phyloP scores from a whole-genome alignment of 2,888 invertebrate genomes.

The Aquatica leii region DNA sequence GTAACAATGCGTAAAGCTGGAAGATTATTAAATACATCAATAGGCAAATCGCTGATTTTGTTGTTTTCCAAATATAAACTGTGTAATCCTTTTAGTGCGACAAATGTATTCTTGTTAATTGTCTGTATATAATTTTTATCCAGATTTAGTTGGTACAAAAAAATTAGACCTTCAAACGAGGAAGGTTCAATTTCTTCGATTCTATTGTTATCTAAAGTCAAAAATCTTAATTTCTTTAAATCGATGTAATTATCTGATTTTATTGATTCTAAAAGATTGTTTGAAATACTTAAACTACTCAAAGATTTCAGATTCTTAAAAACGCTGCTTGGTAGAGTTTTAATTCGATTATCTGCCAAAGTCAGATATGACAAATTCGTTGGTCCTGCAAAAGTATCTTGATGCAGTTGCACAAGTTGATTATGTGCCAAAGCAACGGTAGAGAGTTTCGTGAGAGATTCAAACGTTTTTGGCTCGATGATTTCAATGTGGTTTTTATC shows the following conservation, averaged over 20 bases:
- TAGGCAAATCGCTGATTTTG: slow-evolving; percentile 9
- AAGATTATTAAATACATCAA: slow-evolving; percentile 2
- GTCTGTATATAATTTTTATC: slow-evolving; percentile 22
- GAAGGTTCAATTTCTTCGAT: slow-evolving; percentile 17
- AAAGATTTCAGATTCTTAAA: slow-evolving; percentile 18
- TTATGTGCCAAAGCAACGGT: not conserved
- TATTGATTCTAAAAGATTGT: slow-evolving; percentile 20
- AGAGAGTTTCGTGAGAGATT: not conserved
- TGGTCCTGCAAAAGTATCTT: not conserved
- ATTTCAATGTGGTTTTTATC: slow-evolving; percentile 3
- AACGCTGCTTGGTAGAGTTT: slow-evolving; percentile 20
- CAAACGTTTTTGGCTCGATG: slow-evolving; percentile 7
- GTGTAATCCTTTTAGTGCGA: not conserved
- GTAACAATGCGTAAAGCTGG: slow-evolving; percentile 1
- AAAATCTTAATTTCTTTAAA: slow-evolving; percentile 19
- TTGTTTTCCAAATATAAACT: slow-evolving; percentile 17
- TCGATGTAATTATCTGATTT: slow-evolving; percentile 21
- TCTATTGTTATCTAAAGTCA: slow-evolving; percentile 30
- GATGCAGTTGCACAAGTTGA: not conserved
- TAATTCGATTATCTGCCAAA: slow-evolving; percentile 25
- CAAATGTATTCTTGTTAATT: not conserved
- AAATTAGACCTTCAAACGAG: slow-evolving; percentile 15
- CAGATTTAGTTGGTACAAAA: slow-evolving; percentile 15
- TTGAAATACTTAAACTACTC: slow-evolving; percentile 20
- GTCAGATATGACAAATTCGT: slow-evolving; percentile 16